A percentile compares a stretch with the other conserved stretches of the same genome.
Conservation (phyloP, 1,140 invertebrate species). For the Pogonus chalceus region DNA sequence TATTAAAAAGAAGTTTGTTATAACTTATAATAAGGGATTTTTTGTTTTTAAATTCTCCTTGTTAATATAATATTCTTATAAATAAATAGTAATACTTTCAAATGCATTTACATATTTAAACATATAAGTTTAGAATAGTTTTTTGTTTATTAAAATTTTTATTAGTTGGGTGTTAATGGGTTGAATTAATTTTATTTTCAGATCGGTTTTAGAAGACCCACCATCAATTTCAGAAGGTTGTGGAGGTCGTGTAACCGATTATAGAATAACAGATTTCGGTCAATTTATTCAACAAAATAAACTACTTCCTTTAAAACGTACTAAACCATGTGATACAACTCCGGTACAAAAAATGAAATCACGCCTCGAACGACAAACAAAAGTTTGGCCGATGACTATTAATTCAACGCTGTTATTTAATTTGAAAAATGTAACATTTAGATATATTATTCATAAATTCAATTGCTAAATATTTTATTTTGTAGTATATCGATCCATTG, state of each 20-base stretch:
- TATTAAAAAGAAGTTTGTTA: too few species aligned
- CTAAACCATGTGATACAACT: conserved; percentile 34
- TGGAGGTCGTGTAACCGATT: conserved; percentile 88
- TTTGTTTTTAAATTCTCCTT: too few species aligned
- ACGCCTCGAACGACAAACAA: conserved; percentile 64
- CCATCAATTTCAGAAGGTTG: conserved; percentile 89
- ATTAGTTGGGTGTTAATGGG: too few species aligned
- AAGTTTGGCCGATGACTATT: conserved; percentile 89
- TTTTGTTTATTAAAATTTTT: too few species aligned
- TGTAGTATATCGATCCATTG: conserved; percentile 72
- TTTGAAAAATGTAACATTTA: conserved; percentile 57
- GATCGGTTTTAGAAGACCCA: conserved; percentile 84
- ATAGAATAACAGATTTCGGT: conserved; percentile 78
- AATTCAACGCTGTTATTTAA: conserved; percentile 86
- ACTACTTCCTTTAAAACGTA: conserved; percentile 54
- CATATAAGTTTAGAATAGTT: too few species aligned
- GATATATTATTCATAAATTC: not conserved
- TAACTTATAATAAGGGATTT: too few species aligned
- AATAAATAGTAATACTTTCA: too few species aligned
- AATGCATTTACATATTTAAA: too few species aligned
- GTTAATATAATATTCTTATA: too few species aligned
- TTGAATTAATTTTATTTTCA: too few species aligned
- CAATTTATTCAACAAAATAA: conserved; percentile 78
- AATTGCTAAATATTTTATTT: conserved; percentile 14
- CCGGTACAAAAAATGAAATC: conserved; percentile 51